phyloP scores from a whole-genome alignment of 2,113 vertebrate genomes.

The Rafetus swinhoei region DNA sequence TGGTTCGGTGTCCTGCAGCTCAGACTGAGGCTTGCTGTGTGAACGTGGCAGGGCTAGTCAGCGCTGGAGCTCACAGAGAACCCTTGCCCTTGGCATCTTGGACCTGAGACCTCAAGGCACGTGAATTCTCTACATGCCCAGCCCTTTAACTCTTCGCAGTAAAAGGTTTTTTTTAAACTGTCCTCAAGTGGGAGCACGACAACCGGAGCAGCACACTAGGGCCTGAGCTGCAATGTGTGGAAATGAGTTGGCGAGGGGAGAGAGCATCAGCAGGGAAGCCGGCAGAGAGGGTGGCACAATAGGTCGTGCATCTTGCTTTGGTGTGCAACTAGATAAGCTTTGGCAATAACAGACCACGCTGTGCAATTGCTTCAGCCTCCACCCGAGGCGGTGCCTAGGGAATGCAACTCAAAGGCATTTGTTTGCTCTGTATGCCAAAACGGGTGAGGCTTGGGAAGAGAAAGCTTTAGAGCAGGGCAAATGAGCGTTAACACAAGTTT shows the following conservation, averaged over 20 bases:
- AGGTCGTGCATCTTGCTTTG: not conserved
- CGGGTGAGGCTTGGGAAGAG: not conserved
- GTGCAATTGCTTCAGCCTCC: not conserved
- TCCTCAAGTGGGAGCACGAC: not conserved
- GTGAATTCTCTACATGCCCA: not conserved
- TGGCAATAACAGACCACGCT: not conserved
- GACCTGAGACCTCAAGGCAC: not conserved
- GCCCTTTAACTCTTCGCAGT: not conserved
- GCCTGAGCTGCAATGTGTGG: not conserved
- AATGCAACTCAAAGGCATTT: not conserved
- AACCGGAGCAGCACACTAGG: not conserved
- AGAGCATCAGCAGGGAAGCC: not conserved
- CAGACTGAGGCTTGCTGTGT: not conserved
- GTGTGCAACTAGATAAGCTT: not conserved
- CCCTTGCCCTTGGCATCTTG: not conserved
- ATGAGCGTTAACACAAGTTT: not conserved
- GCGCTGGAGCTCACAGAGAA: not conserved
- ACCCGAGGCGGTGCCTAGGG: not conserved
- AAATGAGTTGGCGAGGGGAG: fast-evolving
- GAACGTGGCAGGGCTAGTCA: not conserved
- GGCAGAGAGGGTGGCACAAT: not conserved
- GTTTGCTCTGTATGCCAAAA: not conserved
- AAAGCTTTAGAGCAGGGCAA: not conserved
- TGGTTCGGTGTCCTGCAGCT: not conserved
- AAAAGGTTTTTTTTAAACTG: not conserved